A percentile compares a stretch with the other conserved stretches of the same genome.
Evolutionary conservation across 2,113 vertebrate genomes (phyloP).

Genomic region (Dendropsophus ebraccatus): DNA sequence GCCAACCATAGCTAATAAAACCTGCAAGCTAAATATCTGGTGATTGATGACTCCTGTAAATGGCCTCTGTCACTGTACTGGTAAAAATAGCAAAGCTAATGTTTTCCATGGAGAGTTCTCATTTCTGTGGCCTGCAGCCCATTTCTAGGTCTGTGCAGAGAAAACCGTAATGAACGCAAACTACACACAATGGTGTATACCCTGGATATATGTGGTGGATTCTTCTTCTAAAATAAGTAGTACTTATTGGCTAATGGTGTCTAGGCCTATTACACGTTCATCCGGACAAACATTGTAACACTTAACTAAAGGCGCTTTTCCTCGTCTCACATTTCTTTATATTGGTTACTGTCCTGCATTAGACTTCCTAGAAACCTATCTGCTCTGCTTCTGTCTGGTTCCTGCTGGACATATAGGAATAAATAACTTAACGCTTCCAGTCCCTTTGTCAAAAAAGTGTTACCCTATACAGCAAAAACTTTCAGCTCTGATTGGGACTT

Average conservation of each 20-base stretch:
- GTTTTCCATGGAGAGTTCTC: slow-evolving; percentile 48
- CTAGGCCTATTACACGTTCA: neutral
- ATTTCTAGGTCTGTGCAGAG: neutral
- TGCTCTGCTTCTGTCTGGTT: too few species aligned
- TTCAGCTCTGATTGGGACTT: too few species aligned
- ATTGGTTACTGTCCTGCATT: too few species aligned
- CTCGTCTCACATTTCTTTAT: neutral
- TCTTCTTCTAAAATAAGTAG: too few species aligned
- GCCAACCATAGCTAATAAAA: slow-evolving; percentile 35
- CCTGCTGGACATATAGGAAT: too few species aligned
- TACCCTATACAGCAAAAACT: too few species aligned
- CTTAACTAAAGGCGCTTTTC: neutral
- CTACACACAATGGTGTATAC: neutral
- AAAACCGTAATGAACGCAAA: neutral
- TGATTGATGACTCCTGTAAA: slow-evolving; percentile 48
- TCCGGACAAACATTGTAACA: neutral
- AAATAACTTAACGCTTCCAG: too few species aligned
- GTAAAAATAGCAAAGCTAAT: slow-evolving; percentile 41
- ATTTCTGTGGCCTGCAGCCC: slow-evolving; percentile 32
- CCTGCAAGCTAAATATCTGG: slow-evolving; percentile 34
- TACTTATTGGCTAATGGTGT: neutral
- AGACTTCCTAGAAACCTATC: too few species aligned
- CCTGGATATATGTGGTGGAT: neutral
- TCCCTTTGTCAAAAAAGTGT: too few species aligned
- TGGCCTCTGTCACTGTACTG: slow-evolving; percentile 33